Conservation (phyloP, 2,113 vertebrate species). For the Muntiacus reevesi region DNA sequence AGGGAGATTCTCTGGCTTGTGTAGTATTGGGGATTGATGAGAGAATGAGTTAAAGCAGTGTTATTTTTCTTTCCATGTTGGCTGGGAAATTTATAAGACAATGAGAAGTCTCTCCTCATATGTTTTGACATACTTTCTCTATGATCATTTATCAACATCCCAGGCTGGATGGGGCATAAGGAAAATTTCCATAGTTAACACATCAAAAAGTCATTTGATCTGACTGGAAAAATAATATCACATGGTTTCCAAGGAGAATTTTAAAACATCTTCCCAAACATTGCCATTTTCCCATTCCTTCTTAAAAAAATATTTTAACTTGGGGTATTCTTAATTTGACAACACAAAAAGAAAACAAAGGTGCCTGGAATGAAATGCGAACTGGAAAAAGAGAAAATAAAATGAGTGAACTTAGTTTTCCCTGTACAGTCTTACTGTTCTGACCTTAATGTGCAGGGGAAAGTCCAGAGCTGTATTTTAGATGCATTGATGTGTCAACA, state of each 20-base stretch:
- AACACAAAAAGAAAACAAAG: constrained; percentile 4
- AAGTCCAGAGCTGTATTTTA: not conserved
- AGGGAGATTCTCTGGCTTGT: not conserved
- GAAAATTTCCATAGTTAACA: not conserved
- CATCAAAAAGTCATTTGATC: not conserved
- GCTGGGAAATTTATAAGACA: not conserved
- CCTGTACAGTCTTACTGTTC: not conserved
- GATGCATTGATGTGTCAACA: not conserved
- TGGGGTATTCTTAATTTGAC: not conserved
- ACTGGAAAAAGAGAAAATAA: not conserved
- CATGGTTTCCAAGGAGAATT: constrained; percentile 17
- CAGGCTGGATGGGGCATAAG: not conserved
- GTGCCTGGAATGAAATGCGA: not conserved
- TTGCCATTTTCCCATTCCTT: not conserved
- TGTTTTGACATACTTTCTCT: not conserved
- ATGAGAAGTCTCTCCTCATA: not conserved
- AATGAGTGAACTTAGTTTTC: not conserved
- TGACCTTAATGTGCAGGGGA: not conserved
- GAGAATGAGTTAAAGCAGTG: not conserved
- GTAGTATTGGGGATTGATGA: not conserved
- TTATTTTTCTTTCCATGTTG: not conserved
- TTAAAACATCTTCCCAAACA: not conserved
- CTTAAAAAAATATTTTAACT: not conserved
- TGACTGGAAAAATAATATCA: not conserved
- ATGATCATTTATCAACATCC: not conserved